These are phyloP conservation scores for Agrotis segetum DNA, from an alignment of 2,888 invertebrate genomes.

Conservation along the genomic window DNA sequence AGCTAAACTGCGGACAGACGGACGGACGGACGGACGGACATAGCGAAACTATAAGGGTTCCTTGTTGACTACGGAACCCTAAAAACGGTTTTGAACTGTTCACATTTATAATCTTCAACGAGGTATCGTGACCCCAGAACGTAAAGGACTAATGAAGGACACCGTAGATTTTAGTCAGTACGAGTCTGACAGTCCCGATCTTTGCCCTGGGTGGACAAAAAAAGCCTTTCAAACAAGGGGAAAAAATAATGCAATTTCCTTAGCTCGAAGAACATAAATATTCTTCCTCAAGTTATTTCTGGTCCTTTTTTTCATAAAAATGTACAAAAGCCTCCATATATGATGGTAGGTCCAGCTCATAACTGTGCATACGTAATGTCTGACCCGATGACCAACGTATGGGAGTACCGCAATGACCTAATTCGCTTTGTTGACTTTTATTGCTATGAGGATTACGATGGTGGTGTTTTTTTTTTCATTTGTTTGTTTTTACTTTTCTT, in stretches of 20 bases:
- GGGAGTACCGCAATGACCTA: conserved; percentile 44
- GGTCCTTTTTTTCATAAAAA: conserved; percentile 6
- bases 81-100: too few species aligned
- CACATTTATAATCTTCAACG: too few species aligned
- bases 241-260: neutral
- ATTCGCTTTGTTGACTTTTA: conserved; percentile 58
- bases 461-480: conserved; percentile 18
- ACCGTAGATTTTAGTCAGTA: too few species aligned
- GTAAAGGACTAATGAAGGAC: too few species aligned
- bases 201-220: neutral
- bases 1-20: too few species aligned
- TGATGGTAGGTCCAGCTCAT: conserved; percentile 29
- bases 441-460: conserved; percentile 17
- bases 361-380: conserved; percentile 50
- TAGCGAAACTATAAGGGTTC: too few species aligned
- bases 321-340: neutral
- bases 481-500: conserved; percentile 26
- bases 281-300: neutral
- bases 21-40: too few species aligned
- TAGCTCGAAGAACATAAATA: neutral
- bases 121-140: too few species aligned
- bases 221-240: neutral
- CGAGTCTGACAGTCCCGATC: too few species aligned
- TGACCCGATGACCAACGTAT: conserved; percentile 33
- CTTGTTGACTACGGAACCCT: too few species aligned